Evolutionary conservation across 2,113 vertebrate genomes (phyloP).

Genomic region (Malurus alboscapulatus): DNA sequence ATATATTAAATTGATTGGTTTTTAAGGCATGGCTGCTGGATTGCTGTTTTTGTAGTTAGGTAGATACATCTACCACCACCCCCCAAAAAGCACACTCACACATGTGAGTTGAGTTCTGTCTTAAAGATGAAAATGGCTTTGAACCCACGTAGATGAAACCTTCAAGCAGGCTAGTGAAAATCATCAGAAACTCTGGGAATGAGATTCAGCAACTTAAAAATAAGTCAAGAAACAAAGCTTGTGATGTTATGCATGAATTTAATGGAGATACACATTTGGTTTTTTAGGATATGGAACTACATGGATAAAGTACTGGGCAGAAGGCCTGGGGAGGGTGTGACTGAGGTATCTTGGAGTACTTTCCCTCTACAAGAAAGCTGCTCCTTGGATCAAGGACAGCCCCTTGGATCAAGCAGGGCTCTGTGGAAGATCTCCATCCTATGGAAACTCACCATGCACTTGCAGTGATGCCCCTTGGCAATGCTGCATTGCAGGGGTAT

Average conservation of each 20-base stretch:
- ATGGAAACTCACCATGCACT: fast-evolving
- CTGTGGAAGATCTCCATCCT: not conserved
- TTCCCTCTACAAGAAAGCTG: fast-evolving
- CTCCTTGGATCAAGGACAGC: not conserved
- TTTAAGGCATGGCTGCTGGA: not conserved
- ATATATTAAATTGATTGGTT: not conserved
- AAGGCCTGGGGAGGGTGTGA: not conserved
- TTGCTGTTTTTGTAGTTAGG: not conserved
- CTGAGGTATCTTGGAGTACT: not conserved
- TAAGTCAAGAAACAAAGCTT: not conserved
- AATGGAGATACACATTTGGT: not conserved
- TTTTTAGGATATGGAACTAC: not conserved
- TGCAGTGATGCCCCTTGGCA: not conserved
- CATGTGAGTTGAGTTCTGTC: fast-evolving
- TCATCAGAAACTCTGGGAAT: not conserved
- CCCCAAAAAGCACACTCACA: fast-evolving
- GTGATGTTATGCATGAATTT: not conserved
- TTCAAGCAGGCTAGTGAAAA: not conserved
- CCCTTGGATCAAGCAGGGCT: not conserved
- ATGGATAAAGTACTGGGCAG: not conserved
- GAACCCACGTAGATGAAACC: not conserved
- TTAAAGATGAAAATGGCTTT: not conserved
- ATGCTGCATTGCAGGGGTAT: not conserved
- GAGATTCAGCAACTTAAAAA: not conserved
- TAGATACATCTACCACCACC: not conserved